Evolutionary conservation across 2,113 vertebrate genomes (phyloP).

Genomic region (Megaceryle torquata): DNA sequence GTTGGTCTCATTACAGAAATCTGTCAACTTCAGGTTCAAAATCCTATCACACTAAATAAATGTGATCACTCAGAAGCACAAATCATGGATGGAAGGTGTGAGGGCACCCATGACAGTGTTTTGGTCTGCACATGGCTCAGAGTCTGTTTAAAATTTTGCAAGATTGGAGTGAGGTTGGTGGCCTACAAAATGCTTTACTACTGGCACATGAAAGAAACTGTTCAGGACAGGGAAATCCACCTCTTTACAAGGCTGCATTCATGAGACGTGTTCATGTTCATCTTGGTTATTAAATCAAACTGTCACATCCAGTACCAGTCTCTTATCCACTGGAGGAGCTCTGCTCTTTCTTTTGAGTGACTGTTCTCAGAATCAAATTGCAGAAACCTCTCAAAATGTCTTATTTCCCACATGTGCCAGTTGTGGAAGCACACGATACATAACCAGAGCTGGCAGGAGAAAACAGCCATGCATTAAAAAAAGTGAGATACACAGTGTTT

Average conservation of each 20-base stretch:
- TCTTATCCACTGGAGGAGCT: background rate
- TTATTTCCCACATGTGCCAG: background rate
- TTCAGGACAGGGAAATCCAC: background rate
- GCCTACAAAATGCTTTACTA: background rate
- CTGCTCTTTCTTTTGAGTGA: background rate
- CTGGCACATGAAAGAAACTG: background rate
- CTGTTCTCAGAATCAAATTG: background rate
- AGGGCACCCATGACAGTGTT: background rate
- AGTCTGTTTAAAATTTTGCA: background rate
- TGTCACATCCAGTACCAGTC: background rate
- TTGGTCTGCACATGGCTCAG: background rate
- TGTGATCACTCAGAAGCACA: background rate
- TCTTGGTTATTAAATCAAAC: background rate
- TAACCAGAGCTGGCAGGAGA: background rate
- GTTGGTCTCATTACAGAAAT: background rate
- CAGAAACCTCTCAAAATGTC: background rate
- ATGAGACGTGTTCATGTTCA: background rate
- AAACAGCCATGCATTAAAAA: background rate
- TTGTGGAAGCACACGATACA: background rate
- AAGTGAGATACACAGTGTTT: background rate
- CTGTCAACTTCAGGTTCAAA: background rate
- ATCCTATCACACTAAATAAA: background rate
- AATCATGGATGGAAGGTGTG: accelerated
- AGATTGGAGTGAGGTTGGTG: background rate
- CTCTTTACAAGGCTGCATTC: background rate